These are phyloP conservation scores for Gymnodraco acuticeps DNA, from an alignment of 2,797 vertebrate species.

Conservation along the genomic window DNA sequence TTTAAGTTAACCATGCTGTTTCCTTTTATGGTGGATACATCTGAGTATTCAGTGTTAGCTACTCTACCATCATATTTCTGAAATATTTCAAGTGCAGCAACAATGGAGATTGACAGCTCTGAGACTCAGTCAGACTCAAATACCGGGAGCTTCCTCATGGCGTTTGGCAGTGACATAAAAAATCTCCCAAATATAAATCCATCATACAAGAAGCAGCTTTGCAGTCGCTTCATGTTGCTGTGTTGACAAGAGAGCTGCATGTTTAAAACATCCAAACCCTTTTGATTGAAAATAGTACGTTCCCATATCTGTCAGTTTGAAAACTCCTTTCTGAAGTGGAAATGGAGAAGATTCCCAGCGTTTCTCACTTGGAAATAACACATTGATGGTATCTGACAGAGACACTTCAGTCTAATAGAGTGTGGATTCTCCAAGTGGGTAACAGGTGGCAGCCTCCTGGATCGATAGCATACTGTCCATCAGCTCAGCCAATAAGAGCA, in stretches of 20 bases:
- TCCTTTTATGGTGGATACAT: neutral
- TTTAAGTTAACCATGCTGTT: neutral
- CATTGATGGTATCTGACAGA: conserved; percentile 36
- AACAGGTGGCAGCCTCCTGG: conserved; percentile 55
- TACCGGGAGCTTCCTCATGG: conserved; percentile 17
- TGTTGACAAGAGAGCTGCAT: neutral
- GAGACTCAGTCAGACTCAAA: conserved; percentile 18
- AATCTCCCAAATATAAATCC: conserved; percentile 25
- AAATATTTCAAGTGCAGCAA: neutral
- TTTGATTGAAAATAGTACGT: neutral
- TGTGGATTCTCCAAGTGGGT: conserved; percentile 49
- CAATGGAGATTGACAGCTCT: conserved; percentile 24
- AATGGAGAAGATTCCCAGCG: neutral
- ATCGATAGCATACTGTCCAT: conserved; percentile 49
- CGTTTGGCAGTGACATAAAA: conserved; percentile 14
- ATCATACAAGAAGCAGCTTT: neutral
- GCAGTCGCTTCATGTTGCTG: neutral
- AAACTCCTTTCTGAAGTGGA: neutral
- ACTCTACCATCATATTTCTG: neutral
- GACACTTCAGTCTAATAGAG: conserved; percentile 46
- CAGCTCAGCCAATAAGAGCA: conserved; percentile 34
- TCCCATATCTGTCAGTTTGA: neutral
- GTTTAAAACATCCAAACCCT: neutral
- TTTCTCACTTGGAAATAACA: conserved; percentile 30
- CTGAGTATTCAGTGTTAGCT: neutral